Percentiles rank a stretch among this genome's conserved stretches.
Evolutionary conservation across 2,888 invertebrate species (phyloP).

Genomic region (Pollenia angustigena): DNA sequence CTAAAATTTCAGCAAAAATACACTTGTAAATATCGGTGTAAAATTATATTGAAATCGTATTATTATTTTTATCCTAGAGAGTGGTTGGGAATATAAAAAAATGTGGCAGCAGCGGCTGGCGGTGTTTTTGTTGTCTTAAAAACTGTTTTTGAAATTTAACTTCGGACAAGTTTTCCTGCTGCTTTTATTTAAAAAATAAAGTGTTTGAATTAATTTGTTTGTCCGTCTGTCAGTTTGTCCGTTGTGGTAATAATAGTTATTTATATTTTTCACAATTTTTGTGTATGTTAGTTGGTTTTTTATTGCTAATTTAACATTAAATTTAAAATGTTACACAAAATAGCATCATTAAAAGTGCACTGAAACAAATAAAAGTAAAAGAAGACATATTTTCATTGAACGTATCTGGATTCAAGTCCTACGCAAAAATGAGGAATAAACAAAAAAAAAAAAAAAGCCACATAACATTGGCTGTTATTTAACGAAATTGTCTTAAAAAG

Average conservation of each 20-base stretch:
- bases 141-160: constrained; percentile 10
- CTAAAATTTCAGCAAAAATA: constrained; percentile 52
- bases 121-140: constrained; percentile 35
- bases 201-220: constrained; percentile 30
- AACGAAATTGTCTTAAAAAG: too few species aligned
- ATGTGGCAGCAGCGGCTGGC: neutral
- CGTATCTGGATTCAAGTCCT: too few species aligned
- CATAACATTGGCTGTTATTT: too few species aligned
- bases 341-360: constrained; percentile 23
- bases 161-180: constrained; percentile 11
- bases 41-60: constrained; percentile 46
- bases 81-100: neutral
- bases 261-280: constrained; percentile 32
- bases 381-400: too few species aligned
- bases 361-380: neutral
- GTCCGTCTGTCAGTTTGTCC: constrained; percentile 5
- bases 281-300: constrained; percentile 42
- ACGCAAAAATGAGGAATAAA: too few species aligned
- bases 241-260: constrained; percentile 47
- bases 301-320: constrained; percentile 54
- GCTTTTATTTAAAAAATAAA: constrained; percentile 29
- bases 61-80: constrained; percentile 22
- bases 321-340: constrained; percentile 40
- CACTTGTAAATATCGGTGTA: constrained; percentile 42
- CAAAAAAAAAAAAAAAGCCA: too few species aligned